A percentile compares a stretch with the other conserved stretches of the same genome.
Evolutionary conservation across 2,888 invertebrate species (phyloP).

Genomic region (Nomada ruficornis): DNA sequence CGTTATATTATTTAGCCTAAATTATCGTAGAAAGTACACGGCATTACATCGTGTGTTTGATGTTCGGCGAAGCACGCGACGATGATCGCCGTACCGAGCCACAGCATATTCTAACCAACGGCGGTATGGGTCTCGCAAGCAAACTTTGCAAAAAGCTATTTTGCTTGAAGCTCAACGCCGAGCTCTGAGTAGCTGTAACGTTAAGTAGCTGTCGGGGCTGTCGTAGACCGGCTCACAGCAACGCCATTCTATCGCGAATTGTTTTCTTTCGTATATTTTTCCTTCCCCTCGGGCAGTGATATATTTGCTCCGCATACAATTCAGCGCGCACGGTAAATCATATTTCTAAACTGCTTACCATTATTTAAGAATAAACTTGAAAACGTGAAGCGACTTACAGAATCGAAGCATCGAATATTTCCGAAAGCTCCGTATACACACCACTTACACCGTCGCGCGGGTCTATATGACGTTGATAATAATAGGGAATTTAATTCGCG

Average conservation of each 20-base stretch:
- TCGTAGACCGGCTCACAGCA: conserved; percentile 35
- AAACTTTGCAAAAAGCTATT: conserved; percentile 65
- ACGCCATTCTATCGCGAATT: conserved; percentile 32
- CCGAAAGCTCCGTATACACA: no score
- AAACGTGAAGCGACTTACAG: no score
- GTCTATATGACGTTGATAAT: background rate
- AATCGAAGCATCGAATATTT: no score
- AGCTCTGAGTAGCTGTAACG: conserved; percentile 58
- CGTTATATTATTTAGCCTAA: conserved; percentile 38
- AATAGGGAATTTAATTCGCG: background rate
- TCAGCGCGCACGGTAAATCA: no score
- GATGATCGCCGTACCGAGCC: conserved; percentile 40
- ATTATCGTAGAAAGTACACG: conserved; percentile 20
- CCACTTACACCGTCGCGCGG: no score
- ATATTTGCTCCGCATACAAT: background rate
- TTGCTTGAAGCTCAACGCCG: conserved; percentile 59
- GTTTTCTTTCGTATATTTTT: conserved; percentile 13
- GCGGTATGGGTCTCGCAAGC: conserved; percentile 25
- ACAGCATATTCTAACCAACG: conserved; percentile 37
- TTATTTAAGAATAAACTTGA: no score
- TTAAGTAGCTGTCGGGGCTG: conserved; percentile 64
- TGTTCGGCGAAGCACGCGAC: conserved; percentile 39
- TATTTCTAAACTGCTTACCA: background rate
- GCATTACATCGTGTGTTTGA: conserved; percentile 33
- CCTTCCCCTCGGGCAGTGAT: background rate